Evolutionary conservation across 2,113 vertebrate genomes (phyloP), one percentile per base, ranked within the genome.

Genomic region (Charadrius vociferus): DNA sequence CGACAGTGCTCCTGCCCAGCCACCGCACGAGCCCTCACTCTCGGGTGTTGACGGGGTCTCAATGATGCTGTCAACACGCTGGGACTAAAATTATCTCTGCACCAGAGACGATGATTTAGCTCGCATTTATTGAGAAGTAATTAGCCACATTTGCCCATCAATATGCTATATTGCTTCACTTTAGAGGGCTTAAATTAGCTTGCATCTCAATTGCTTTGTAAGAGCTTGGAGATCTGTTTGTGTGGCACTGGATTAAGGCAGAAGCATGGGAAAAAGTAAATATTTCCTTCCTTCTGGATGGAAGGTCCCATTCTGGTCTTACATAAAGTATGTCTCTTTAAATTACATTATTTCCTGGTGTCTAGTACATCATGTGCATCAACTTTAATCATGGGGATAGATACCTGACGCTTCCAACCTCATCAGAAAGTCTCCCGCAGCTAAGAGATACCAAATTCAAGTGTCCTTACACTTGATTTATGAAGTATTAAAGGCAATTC

Each of bases 1-100:
- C 1, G 0, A 15, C 1, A 0, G 7, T 22, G 37, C 30, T 43
- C 29, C 15, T 73, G 7, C 50, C 20, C 37, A 55, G 52, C 62
- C 32, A 1, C 9, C 5, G 22, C 43, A 20, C 6, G 15, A 74
- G 32, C 29, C 34, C 34, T 56, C 4, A 0, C 55, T 8, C 8
- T 11, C 20, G 8, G 8, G 14, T 4, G 10, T 30, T 52, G 70
- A 62, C 14, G 34, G 30, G 24, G 63, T 59, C 39, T 34, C 58
- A 29, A 32, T 0, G 18, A 53, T 7, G 65, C 26, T 22, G 37
- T 56, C 49, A 9, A 58, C 19, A 8, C 6, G 21, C 71, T 67
- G 53, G 20, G 55, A 63, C 52, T 45, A 34, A 68, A 70, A 65
- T 81, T 30, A 59, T 19, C 37, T 36, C 74, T 75, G 68, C 27